Evolutionary conservation across 2,888 invertebrate species (phyloP), one percentile per base, ranked within the genome.

Genomic region (Phyllotreta striolata): DNA sequence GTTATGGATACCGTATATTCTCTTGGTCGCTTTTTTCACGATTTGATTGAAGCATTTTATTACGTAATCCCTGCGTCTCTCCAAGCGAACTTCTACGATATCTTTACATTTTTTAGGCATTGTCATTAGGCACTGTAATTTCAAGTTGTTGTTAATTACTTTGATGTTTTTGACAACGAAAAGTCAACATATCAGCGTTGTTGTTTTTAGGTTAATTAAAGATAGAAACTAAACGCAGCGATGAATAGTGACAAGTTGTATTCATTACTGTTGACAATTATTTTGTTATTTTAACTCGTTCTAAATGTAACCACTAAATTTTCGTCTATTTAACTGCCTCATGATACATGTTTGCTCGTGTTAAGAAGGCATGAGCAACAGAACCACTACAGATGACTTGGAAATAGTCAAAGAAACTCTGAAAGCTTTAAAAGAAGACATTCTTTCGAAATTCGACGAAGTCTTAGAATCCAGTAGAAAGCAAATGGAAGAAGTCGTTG

Each of bases 371-470:
- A 24, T 13, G 24, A 47, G 13, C 47, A 13, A 47, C 13, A 6
- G n/a, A 10, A n/a, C 24, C 24, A 24, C 24, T 24, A 47, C 51
- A 9, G 51, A 51, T 3, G 34, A 14, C n/a, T n/a, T 51, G 7
- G 37, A 5, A 34, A 51, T 12, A 44, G 14, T 56, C 10, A 56
- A 46, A 13, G 37, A 35, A 34, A 37, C 56, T 0, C 8, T 56
- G n/a, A 38, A 46, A 13, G 56, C 44, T 10, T 34, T 56, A 3
- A 56, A 38, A 46, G 56, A 56, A 46, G 56, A 56, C 4, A 56
- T 56, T 10, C 44, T 56, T 6, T 44, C 56, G 12, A 56, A 56
- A 13, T 41, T 46, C 14, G 56, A 56, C 46, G 56, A 56, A 46
- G 14, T 56, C 8, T 14, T 56, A 1, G 37, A 37, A 6, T 9